Conservation (phyloP, 2,797 vertebrate genomes). For the Manis pentadactyla region DNA sequence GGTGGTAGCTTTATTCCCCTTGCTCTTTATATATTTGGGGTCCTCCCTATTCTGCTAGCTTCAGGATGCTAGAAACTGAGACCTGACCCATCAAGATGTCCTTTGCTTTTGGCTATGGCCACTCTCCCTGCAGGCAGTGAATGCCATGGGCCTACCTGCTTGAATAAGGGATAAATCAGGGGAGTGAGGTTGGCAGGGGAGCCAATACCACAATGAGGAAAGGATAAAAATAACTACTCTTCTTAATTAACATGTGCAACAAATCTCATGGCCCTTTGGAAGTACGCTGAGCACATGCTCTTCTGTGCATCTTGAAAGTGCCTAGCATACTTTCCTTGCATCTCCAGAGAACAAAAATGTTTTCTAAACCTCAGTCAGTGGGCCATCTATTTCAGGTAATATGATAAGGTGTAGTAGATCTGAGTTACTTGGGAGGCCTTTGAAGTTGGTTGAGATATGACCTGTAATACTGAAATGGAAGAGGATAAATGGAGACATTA, state of each 20-base stretch:
- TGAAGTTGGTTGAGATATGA: slow-evolving; percentile 31
- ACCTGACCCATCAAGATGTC: neutral
- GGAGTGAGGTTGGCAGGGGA: neutral
- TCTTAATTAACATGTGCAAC: neutral
- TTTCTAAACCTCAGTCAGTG: neutral
- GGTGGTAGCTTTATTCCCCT: neutral
- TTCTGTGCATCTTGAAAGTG: neutral
- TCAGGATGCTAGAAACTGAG: neutral
- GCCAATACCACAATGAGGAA: neutral
- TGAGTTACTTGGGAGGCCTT: neutral
- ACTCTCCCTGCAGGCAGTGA: neutral
- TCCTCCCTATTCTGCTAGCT: neutral
- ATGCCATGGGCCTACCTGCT: neutral
- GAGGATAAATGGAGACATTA: neutral
- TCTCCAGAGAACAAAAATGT: neutral
- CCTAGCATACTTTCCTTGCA: neutral
- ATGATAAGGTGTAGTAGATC: neutral
- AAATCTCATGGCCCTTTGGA: neutral
- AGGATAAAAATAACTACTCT: neutral
- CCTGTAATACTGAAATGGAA: neutral
- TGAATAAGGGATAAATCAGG: neutral
- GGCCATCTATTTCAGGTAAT: neutral
- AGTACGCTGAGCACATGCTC: neutral
- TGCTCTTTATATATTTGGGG: neutral
- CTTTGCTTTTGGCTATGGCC: neutral